These are phyloP conservation scores for Macroramphosus scolopax DNA, from an alignment of 2,797 vertebrate genomes.

Conservation along the genomic window DNA sequence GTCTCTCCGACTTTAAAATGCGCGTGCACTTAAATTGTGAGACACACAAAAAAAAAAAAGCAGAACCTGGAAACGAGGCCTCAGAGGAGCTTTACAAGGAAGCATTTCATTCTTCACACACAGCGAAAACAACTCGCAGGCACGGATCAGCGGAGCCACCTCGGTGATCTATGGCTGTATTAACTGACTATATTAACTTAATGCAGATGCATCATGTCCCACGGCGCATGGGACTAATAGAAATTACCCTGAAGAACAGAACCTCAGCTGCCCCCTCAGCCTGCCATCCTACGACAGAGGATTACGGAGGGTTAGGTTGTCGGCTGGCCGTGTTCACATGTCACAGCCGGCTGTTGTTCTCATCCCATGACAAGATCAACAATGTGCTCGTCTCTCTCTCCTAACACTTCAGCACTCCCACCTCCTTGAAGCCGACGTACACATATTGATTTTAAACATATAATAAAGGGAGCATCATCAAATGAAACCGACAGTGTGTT, in stretches of 20 bases:
- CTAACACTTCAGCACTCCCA: no score
- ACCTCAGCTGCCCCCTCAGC: constrained; percentile 14
- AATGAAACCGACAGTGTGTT: no score
- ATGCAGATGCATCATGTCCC: constrained; percentile 42
- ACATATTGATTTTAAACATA: no score
- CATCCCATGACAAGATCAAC: constrained; percentile 8
- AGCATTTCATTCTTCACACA: constrained; percentile 35
- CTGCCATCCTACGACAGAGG: constrained; percentile 10
- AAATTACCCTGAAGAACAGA: constrained; percentile 20
- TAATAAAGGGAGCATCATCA: no score
- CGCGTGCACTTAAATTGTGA: constrained; percentile 1
- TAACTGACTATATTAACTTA: constrained; percentile 45
- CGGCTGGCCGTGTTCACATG: constrained; percentile 25
- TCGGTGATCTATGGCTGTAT: constrained; percentile 45
- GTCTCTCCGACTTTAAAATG: constrained; percentile 9
- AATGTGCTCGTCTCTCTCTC: no score
- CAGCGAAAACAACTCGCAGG: constrained; percentile 24
- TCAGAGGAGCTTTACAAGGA: constrained; percentile 44
- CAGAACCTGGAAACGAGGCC: constrained; percentile 24
- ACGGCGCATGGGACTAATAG: constrained; percentile 15
- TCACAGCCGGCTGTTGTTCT: constrained; percentile 2
- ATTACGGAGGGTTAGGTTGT: constrained; percentile 14
- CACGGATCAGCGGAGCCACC: constrained; percentile 40
- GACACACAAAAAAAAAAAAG: constrained; percentile 5
- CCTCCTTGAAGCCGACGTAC: no score